phyloP scores from a whole-genome alignment of 2,888 invertebrate species.

The Podotricha telesiphe region DNA sequence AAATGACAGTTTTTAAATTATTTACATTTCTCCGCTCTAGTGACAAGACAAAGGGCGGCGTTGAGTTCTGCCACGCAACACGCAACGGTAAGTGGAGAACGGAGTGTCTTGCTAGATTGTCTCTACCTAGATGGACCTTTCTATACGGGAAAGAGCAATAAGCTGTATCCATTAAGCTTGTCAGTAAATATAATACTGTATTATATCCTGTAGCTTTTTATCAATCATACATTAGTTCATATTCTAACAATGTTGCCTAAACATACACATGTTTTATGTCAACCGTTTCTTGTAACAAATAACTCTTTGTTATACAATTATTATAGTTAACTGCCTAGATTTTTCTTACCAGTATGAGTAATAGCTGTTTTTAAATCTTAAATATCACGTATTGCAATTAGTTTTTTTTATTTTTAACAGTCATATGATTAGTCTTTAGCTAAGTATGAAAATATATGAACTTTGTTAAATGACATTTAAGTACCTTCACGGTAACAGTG shows the following conservation, averaged over 20 bases:
- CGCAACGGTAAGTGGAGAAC: too few species aligned
- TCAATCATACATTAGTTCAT: constrained; percentile 24
- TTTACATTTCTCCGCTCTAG: too few species aligned
- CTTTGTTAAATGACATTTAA: constrained; percentile 5
- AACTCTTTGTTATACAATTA: constrained; percentile 36
- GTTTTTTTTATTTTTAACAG: constrained; percentile 3
- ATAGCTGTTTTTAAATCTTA: constrained; percentile 24
- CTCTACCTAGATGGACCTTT: too few species aligned
- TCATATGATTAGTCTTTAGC: constrained; percentile 20
- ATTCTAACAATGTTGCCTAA: constrained; percentile 35
- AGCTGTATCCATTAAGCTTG: too few species aligned
- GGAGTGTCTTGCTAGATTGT: too few species aligned
- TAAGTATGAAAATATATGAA: constrained; percentile 1
- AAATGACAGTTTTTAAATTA: too few species aligned
- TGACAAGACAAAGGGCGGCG: too few species aligned
- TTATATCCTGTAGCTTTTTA: neutral
- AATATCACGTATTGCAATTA: constrained; percentile 1
- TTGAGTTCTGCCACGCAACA: too few species aligned
- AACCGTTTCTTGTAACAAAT: constrained; percentile 31
- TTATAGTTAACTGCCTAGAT: constrained; percentile 31
- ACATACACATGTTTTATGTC: constrained; percentile 40
- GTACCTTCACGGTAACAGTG: neutral
- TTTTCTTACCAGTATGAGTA: constrained; percentile 16
- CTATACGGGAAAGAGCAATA: too few species aligned
- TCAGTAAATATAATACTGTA: too few species aligned